Evolutionary conservation across 2,888 invertebrate species (phyloP).

Genomic region (Osmoderma eremita): DNA sequence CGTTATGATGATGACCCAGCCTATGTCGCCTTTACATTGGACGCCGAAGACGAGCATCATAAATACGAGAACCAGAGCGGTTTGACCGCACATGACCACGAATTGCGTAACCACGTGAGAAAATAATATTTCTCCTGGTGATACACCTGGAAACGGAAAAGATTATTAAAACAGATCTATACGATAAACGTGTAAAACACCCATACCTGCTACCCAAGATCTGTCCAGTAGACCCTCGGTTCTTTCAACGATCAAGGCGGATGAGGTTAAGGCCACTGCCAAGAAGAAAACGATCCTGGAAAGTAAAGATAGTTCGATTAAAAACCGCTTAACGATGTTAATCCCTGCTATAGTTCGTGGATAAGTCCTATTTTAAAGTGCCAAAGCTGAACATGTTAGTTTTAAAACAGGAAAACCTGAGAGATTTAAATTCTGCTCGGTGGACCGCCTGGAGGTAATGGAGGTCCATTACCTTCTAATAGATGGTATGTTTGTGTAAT

Average conservation of each 20-base stretch:
- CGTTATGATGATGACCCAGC: slow-evolving; percentile 85
- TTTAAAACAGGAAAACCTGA: too few relatives aligned
- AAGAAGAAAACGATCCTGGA: slow-evolving; percentile 94
- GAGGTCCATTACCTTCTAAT: too few relatives aligned
- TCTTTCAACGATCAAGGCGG: slow-evolving; percentile 89
- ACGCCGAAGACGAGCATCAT: slow-evolving; percentile 92
- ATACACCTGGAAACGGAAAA: slow-evolving; percentile 72
- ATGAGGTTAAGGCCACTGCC: slow-evolving; percentile 93
- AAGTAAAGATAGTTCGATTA: slow-evolving; percentile 45
- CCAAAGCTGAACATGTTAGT: too few relatives aligned
- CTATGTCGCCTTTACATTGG: slow-evolving; percentile 87
- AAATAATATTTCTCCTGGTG: slow-evolving; percentile 90
- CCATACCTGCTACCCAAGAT: slow-evolving; percentile 84
- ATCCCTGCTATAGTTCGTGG: too few relatives aligned
- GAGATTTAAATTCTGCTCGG: too few relatives aligned
- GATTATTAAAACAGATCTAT: background rate
- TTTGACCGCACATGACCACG: slow-evolving; percentile 95
- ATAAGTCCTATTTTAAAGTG: too few relatives aligned
- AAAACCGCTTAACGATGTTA: too few relatives aligned
- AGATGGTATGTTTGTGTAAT: too few relatives aligned
- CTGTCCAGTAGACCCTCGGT: slow-evolving; percentile 92
- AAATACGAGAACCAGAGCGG: slow-evolving; percentile 87
- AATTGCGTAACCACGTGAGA: slow-evolving; percentile 95
- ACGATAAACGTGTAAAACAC: background rate
- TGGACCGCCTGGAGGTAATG: too few relatives aligned